Evolutionary conservation across 1,140 invertebrate species (phyloP).

Genomic region (Holotrichia oblita): DNA sequence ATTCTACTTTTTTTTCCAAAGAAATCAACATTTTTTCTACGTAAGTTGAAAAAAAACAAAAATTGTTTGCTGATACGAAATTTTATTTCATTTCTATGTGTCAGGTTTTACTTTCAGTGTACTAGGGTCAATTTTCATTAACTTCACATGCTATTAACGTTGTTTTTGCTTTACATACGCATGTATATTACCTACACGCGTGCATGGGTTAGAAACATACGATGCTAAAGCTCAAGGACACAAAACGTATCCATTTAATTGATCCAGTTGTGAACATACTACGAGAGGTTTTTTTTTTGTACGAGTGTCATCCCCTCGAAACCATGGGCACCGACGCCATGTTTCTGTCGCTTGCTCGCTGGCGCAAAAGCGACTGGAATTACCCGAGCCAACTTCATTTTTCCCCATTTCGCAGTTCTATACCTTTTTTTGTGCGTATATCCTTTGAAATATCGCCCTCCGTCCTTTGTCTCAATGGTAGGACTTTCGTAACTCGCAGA

Average conservation of each 20-base stretch:
- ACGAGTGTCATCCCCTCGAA: not conserved
- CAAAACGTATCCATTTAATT: constrained; percentile 12
- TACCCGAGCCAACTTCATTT: constrained; percentile 44
- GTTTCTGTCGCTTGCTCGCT: constrained; percentile 44
- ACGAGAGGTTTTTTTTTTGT: constrained; percentile 8
- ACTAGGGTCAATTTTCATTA: too few relatives aligned
- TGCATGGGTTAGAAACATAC: not conserved
- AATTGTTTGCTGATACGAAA: too few relatives aligned
- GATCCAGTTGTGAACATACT: constrained; percentile 3
- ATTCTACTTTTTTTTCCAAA: too few relatives aligned
- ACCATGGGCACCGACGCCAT: constrained; percentile 11
- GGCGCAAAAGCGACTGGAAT: constrained; percentile 41
- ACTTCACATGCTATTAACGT: too few relatives aligned
- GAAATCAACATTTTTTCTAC: too few relatives aligned
- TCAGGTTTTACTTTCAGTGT: too few relatives aligned
- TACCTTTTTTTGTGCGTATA: constrained; percentile 41
- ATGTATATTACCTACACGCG: not conserved
- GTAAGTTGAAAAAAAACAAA: too few relatives aligned
- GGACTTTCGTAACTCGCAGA: constrained; percentile 20
- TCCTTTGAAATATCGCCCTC: constrained; percentile 32
- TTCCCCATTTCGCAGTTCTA: constrained; percentile 43
- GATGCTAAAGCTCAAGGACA: constrained; percentile 9
- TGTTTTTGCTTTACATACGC: too few relatives aligned
- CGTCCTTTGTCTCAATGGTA: constrained; percentile 14
- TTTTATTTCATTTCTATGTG: too few relatives aligned